These are phyloP conservation scores for Phragmatobia fuliginosa DNA, from an alignment of 2,888 invertebrate species.

Conservation along the genomic window DNA sequence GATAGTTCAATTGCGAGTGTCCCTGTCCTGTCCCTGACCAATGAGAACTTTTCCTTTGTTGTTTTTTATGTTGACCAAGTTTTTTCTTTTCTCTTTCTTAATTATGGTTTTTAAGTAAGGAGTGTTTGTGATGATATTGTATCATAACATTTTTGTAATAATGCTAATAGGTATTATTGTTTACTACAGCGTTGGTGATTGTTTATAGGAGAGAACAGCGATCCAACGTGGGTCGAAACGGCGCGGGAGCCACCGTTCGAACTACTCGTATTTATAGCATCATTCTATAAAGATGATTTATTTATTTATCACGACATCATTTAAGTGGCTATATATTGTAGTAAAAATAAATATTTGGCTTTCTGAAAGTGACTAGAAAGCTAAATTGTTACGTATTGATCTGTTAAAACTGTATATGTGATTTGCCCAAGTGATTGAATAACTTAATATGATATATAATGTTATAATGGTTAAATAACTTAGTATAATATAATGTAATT, in stretches of 20 bases:
- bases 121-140: background rate
- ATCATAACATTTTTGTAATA: slow-evolving; percentile 35
- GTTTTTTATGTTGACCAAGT: too few species aligned
- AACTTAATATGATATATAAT: too few species aligned
- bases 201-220: slow-evolving; percentile 73
- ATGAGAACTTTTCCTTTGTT: background rate
- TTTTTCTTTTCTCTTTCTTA: background rate
- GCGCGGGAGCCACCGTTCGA: slow-evolving; percentile 45
- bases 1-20: background rate
- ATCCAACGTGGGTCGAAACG: slow-evolving; percentile 51
- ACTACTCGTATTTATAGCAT: slow-evolving; percentile 57
- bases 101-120: background rate
- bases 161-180: slow-evolving; percentile 58
- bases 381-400: background rate
- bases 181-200: slow-evolving; percentile 65
- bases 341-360: background rate
- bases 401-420: too few species aligned
- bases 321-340: slow-evolving; percentile 20
- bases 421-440: slow-evolving; percentile 10
- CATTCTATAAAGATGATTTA: slow-evolving; percentile 59
- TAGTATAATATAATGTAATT: too few species aligned
- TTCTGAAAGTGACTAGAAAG: background rate
- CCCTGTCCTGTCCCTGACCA: background rate
- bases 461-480: too few species aligned
- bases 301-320: slow-evolving; percentile 59